Conservation (phyloP, 2,113 vertebrate genomes). For the Corythoichthys intestinalis region DNA sequence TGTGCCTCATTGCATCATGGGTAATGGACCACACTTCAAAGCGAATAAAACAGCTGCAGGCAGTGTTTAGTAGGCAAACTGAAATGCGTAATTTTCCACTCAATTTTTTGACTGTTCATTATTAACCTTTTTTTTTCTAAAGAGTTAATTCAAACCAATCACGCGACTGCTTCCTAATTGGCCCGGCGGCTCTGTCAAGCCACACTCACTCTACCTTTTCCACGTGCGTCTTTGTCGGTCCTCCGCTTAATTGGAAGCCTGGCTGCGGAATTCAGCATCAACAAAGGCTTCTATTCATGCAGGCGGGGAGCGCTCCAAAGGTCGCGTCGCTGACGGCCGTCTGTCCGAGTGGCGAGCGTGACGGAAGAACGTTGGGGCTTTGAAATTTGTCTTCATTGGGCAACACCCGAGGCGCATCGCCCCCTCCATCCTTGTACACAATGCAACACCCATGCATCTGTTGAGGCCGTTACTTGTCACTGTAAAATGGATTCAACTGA, state of each 20-base stretch:
- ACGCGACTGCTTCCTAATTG: conserved; percentile 9
- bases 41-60: not conserved
- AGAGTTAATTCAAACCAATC: not conserved
- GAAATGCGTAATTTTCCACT: not conserved
- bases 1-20: not conserved
- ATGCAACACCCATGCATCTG: not conserved
- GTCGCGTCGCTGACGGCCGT: conserved; percentile 35
- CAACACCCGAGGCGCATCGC: conserved; percentile 15
- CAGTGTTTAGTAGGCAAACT: not conserved
- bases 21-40: not conserved
- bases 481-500: not conserved
- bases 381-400: conserved; percentile 30
- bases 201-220: conserved; percentile 18
- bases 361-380: conserved; percentile 41
- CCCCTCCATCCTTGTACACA: not conserved
- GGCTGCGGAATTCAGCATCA: conserved; percentile 53
- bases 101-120: not conserved
- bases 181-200: conserved; percentile 7
- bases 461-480: not conserved
- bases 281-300: conserved; percentile 65
- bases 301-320: conserved; percentile 33
- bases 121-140: no score
- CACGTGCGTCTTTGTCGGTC: conserved; percentile 12
- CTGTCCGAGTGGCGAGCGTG: conserved; percentile 38
- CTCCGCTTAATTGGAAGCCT: conserved; percentile 59